A percentile compares a stretch with the other conserved stretches of the same genome.
phyloP scores from a whole-genome alignment of 2,113 vertebrate genomes.

The Corvus hawaiiensis region DNA sequence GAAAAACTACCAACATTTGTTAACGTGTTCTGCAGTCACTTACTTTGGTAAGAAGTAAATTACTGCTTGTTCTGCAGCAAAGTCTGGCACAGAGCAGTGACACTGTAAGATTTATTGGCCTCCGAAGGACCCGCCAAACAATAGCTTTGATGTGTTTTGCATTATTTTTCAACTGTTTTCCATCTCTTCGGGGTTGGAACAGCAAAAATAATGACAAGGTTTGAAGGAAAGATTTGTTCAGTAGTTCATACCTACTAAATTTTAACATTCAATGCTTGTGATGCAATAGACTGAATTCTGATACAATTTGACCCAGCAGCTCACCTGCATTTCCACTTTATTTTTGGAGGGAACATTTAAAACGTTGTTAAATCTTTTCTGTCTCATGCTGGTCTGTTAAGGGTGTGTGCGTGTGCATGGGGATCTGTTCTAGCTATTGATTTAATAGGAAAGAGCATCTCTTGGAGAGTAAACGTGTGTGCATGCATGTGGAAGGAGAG shows the following conservation, averaged over 20 bases:
- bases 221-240: conserved; percentile 63
- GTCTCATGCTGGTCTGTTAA: background rate
- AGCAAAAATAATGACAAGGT: conserved; percentile 44
- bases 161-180: conserved; percentile 7
- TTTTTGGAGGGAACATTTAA: background rate
- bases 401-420: background rate
- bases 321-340: background rate
- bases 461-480: conserved; percentile 28
- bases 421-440: conserved; percentile 16
- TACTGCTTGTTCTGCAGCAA: background rate
- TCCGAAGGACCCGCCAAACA: background rate
- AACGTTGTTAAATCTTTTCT: background rate
- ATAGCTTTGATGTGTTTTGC: conserved; percentile 10
- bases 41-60: background rate
- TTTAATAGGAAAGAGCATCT: conserved; percentile 43
- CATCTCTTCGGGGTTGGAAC: background rate
- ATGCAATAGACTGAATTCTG: conserved; percentile 24
- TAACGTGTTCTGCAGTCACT: background rate
- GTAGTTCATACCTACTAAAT: conserved; percentile 65
- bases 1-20: background rate
- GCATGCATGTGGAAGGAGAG: conserved; percentile 38
- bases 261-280: conserved; percentile 76
- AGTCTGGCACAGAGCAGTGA: background rate
- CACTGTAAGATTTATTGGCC: background rate
- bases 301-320: background rate